A percentile compares a stretch with the other conserved stretches of the same genome.
Evolutionary conservation across 2,113 vertebrate genomes (phyloP).

Genomic region (Phaethon lepturus): DNA sequence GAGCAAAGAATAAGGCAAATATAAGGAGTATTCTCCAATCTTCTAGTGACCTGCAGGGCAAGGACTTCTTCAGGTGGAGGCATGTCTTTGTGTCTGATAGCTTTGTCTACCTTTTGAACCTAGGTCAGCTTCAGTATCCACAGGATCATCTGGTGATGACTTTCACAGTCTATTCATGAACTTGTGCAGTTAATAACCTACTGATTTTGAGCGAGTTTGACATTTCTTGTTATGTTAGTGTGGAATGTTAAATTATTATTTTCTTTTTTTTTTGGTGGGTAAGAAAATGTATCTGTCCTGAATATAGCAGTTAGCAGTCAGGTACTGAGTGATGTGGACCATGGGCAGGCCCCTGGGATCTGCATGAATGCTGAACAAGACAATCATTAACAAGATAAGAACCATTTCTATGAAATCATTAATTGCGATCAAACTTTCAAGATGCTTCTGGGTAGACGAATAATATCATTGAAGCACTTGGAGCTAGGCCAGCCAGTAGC

Average conservation of each 20-base stretch:
- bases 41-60: neutral
- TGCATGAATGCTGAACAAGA: neutral
- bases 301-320: neutral
- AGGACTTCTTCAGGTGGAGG: neutral
- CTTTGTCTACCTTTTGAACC: neutral
- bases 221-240: neutral
- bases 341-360: neutral
- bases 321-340: neutral
- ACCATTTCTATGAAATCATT: neutral
- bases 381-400: neutral
- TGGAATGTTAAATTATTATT: neutral
- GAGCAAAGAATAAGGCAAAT: neutral
- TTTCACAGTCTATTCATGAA: neutral
- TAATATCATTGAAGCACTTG: neutral
- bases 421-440: neutral
- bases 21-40: neutral
- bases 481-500: neutral
- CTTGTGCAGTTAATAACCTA: neutral
- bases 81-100: neutral
- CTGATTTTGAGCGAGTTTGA: neutral
- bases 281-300: neutral
- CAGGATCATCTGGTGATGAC: neutral
- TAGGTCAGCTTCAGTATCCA: neutral
- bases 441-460: neutral
- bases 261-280: fast-evolving